Evolutionary conservation across 2,888 invertebrate species (phyloP), one percentile per base, ranked within the genome.

Genomic region (Monopis laevigella): DNA sequence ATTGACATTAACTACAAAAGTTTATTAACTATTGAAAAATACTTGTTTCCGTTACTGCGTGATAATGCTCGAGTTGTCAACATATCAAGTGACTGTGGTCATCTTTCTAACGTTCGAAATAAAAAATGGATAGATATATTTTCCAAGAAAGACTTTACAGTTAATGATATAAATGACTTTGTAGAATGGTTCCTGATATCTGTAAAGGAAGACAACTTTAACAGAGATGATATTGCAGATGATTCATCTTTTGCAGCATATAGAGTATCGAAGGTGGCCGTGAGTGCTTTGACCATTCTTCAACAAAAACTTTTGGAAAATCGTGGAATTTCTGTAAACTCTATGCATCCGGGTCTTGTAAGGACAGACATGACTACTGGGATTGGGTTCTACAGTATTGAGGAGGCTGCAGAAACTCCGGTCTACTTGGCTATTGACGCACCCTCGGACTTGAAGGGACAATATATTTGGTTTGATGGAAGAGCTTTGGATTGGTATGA

Each of bases 401-500:
- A 53, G 14, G 47, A 52, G 17, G 55, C 85, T 68, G 50, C 68
- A 66, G 41, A 53, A 73, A 51, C 83, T 64, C 81, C 86, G 1
- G 52, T 83, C 1, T 84, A 71, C 53, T 56, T 82, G 27, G 84
- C 86, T 1, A 56, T 86, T 1, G 64, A 85, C 19, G 77, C 83
- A 6, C 56, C 73, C 38, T 52, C 62, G 6, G 49, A 60, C 11
- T 69, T 84, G 12, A 77, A 78, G 48, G 86, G 86, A 11, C 62
- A 72, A 45, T 86, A 72, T 49, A 60, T 86, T 13, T 86, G 85
- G 85, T 52, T 47, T 16, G 72, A 84, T 51, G 65, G 63, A 28
- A 54, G 55, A 24, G 55, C 82, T 30, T 60, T 74, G 1, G 77
- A 82, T 48, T 86, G 85, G 85, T 40, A 41, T 16, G 45, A 45